Base-by-base conservation (phyloP, 2,797 vertebrate genomes). In the Falco rusticolus region DNA sequence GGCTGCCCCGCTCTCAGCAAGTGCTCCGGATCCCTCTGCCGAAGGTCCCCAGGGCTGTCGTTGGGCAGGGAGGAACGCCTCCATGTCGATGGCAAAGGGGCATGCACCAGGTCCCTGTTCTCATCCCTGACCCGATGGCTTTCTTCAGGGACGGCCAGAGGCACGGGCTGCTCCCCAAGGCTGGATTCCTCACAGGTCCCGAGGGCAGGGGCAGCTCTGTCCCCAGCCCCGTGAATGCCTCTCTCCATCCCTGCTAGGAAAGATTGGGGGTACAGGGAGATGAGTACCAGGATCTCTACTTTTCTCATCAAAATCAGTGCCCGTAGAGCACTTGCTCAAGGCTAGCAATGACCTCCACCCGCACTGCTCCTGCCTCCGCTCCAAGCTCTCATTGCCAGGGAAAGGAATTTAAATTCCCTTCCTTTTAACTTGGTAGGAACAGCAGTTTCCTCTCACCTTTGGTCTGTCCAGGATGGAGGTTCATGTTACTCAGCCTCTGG, bases 41-140 rank as follows among this genome's bases (percentile, higher is more conserved):
- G 97, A 5, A 98, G 93, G 39, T 99, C 99, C 76, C 99, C 98
- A 4, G 98, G 95, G 45, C 89, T 98, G 87, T 99, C 99, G 1
- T 77, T 98, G 41, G 99, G 98, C 65, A 99, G 97, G 16, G 99
- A 99, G 1, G 99, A 99, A 54, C 99, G 99, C 34, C 99, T 98
- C 99, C 99, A 99, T 0, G 98, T 99, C 10, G 98, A 97, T 0
- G 99, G 99, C 61, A 99, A 96, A 0, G 99, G 99, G 1, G 98
- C 98, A 1, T 98, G 98, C 68, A 99, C 98, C 94, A 99, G 95
- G 87, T 99, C 99, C 34, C 98, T 97, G 94, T 96, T 97, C 51
- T 99, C 99, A 16, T 99, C 99, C 76, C 98, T 97, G 61, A 96
- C 96, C 16, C 96, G 97, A 41, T 93, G 92, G 26, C 59, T 95